phyloP scores from a whole-genome alignment of 2,797 vertebrate species.

The Atherinosoma microstoma region DNA sequence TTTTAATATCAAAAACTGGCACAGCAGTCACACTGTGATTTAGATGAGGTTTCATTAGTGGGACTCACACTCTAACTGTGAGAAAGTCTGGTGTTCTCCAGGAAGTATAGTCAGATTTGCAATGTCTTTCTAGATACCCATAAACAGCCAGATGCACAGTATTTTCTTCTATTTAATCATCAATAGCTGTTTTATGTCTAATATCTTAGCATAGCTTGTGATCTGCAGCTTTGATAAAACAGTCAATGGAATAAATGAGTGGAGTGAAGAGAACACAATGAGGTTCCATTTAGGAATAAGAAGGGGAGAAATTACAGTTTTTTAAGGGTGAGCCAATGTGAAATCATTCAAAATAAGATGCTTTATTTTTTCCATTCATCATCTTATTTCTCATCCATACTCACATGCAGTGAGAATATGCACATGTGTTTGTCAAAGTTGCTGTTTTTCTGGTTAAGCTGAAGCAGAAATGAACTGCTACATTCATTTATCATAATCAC shows the following conservation, averaged over 20 bases:
- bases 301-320: not conserved
- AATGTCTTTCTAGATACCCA: constrained; percentile 17
- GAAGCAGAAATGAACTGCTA: constrained; percentile 56
- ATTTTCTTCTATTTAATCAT: not conserved
- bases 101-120: constrained; percentile 13
- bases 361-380: constrained; percentile 20
- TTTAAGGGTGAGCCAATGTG: constrained; percentile 6
- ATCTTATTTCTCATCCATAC: constrained; percentile 20
- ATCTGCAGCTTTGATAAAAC: constrained; percentile 13
- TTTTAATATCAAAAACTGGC: constrained; percentile 39
- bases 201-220: not conserved
- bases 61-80: constrained; percentile 20
- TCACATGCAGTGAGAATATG: not conserved
- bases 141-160: not conserved
- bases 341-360: constrained; percentile 1
- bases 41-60: constrained; percentile 29
- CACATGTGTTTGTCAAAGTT: no score
- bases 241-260: not conserved
- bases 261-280: constrained; percentile 1
- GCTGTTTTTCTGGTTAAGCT: constrained; percentile 33
- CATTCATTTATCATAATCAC: constrained; percentile 59
- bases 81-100: constrained; percentile 15
- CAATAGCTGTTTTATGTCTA: constrained; percentile 9
- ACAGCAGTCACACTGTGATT: constrained; percentile 30
- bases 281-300: constrained; percentile 22